phyloP scores from a whole-genome alignment of 2,888 invertebrate species.

The Sinelater perroti region DNA sequence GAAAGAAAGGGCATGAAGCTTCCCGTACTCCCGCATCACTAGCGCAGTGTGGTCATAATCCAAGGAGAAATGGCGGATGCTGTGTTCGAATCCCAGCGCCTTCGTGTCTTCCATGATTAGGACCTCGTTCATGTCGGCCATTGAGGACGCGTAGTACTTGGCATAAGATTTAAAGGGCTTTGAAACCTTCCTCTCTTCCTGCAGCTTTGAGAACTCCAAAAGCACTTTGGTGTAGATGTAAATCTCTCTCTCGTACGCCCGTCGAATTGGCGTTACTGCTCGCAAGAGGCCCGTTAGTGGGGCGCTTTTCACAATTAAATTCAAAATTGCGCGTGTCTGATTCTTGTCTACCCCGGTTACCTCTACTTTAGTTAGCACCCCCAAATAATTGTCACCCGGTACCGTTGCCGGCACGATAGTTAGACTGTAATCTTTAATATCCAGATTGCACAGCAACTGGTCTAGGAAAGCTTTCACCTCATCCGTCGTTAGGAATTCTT shows the following conservation, averaged over 20 bases:
- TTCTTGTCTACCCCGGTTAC: conserved; percentile 32
- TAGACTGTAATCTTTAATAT: conserved; percentile 3
- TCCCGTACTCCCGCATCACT: conserved; percentile 46
- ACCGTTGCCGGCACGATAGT: conserved; percentile 37
- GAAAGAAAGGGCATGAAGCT: conserved; percentile 49
- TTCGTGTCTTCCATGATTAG: conserved; percentile 47
- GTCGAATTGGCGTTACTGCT: conserved; percentile 40
- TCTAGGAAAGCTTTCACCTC: conserved; percentile 16
- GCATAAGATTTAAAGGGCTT: conserved; percentile 38
- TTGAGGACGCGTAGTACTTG: conserved; percentile 29
- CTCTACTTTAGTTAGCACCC: conserved; percentile 43
- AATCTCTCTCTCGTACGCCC: conserved; percentile 47
- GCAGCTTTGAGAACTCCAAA: conserved; percentile 41
- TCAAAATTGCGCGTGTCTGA: conserved; percentile 31
- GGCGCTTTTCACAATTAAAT: conserved; percentile 45
- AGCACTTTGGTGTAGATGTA: conserved; percentile 47
- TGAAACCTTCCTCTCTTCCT: conserved; percentile 39
- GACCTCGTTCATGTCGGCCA: conserved; percentile 40
- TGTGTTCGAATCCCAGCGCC: conserved; percentile 28
- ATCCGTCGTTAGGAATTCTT: too few relatives aligned
- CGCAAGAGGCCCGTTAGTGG: conserved; percentile 42
- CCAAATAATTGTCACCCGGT: conserved; percentile 51
- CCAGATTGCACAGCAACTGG: conserved; percentile 27
- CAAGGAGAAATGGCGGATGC: conserved; percentile 35
- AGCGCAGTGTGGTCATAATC: conserved; percentile 46